phyloP scores from a whole-genome alignment of 1,140 invertebrate species.

The Bombus confusus region DNA sequence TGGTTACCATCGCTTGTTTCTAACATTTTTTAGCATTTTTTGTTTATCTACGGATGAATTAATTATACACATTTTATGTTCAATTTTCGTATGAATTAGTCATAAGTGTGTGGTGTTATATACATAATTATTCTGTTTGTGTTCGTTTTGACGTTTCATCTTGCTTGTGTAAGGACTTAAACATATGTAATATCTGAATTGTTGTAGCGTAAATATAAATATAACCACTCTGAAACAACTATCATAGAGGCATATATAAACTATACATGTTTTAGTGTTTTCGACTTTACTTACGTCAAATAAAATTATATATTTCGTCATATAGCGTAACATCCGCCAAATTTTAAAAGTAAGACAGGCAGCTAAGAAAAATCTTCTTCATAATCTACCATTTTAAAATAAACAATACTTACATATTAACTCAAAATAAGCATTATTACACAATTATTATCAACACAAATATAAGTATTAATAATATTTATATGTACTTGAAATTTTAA shows the following conservation, averaged over 20 bases:
- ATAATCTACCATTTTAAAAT: not conserved
- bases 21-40: not conserved
- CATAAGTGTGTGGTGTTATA: too few species aligned
- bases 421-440: not conserved
- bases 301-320: not conserved
- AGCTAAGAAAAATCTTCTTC: not conserved
- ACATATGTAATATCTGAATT: too few species aligned
- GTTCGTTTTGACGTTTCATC: too few species aligned
- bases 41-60: not conserved
- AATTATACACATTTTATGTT: not conserved
- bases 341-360: not conserved
- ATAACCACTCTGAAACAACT: not conserved
- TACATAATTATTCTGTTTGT: too few species aligned
- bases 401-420: not conserved
- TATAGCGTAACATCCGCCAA: not conserved
- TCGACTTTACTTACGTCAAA: not conserved
- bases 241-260: not conserved
- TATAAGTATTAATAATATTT: not conserved
- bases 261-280: not conserved
- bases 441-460: not conserved
- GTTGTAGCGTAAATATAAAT: too few species aligned
- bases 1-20: not conserved
- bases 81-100: too few species aligned
- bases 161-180: too few species aligned
- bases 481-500: not conserved